Base-by-base conservation (phyloP, 1,140 invertebrate genomes). In the Akabosia matsudoensis region DNA sequence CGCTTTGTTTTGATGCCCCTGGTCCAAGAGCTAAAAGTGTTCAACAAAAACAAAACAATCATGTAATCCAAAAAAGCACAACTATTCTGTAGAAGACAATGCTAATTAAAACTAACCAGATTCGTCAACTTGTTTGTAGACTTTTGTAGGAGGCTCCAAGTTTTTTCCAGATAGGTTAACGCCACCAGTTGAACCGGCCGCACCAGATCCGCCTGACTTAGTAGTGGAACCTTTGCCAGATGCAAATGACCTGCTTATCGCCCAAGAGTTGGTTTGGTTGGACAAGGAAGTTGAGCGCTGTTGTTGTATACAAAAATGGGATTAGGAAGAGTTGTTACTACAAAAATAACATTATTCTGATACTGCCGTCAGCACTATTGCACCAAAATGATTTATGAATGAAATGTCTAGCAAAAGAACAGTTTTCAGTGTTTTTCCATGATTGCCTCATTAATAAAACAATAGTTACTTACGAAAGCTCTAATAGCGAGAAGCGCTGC, bases 1-100 rank as follows among this genome's bases (percentile, higher is more conserved):
- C 86, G 34, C 87, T 89, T 76, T 86, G 84, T 83, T 93, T 92
- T 0, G 89, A 87, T 34, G 92, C 92, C 52, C 90, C 90, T 51
- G 92, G 92, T 4, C 91, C 91, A 73, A 93, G 90, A 1, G 90
- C 88, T 84, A 45, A 10, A 45, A 45, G 7, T n/a, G n/a, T n/a
- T n/a, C n/a, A n/a, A n/a, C n/a, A n/a, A n/a, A n/a, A n/a, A n/a
- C n/a, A n/a, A n/a, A n/a, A n/a, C n/a, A n/a, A n/a, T n/a, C n/a
- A n/a, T n/a, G n/a, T n/a, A 18, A 45, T 45, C 37, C 7, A 45
- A 45, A 7, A 45, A 45, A 45, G 18, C 7, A 45, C 37, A 18
- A 45, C 37, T 18, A 45, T 45, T 45, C 7, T 45, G 37, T 45
- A 45, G 7, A 7, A 45, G 37, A 45, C 7, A 10, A 33, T 67